Evolutionary conservation across 2,888 invertebrate species (phyloP).

Genomic region (Andrena flavipes): DNA sequence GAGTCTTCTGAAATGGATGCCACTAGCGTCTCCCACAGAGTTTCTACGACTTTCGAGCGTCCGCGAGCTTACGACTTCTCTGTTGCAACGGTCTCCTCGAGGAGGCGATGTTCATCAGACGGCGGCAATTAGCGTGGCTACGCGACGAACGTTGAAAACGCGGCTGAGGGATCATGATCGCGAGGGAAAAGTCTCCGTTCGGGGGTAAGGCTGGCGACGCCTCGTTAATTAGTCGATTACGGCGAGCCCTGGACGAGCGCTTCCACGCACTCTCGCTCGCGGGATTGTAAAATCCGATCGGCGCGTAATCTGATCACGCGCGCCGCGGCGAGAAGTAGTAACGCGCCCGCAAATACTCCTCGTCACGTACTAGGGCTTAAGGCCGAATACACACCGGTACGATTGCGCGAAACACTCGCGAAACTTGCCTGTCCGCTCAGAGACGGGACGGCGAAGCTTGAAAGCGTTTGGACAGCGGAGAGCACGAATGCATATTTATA

Average conservation of each 20-base stretch:
- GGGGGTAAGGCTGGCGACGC: conserved; percentile 39
- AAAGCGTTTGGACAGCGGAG: conserved; percentile 44
- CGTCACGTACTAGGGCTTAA: conserved; percentile 81
- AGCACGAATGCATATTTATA: conserved; percentile 57
- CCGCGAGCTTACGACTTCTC: not conserved
- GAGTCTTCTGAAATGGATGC: not conserved
- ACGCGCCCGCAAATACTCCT: conserved; percentile 80
- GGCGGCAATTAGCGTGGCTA: conserved; percentile 19
- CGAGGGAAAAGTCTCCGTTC: not conserved
- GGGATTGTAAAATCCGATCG: conserved; percentile 59
- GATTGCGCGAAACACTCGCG: conserved; percentile 60
- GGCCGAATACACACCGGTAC: conserved; percentile 60
- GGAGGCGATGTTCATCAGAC: conserved; percentile 18
- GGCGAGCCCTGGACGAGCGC: conserved; percentile 14
- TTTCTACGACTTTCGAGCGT: not conserved
- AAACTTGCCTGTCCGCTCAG: conserved; percentile 47
- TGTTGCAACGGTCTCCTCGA: not conserved
- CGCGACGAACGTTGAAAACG: not conserved
- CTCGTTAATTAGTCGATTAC: conserved; percentile 67
- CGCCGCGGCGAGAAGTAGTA: conserved; percentile 67
- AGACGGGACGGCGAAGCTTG: conserved; percentile 8
- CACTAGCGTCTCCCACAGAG: not conserved
- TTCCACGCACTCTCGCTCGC: conserved; percentile 27
- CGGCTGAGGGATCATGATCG: not conserved
- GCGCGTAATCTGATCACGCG: conserved; percentile 81